Base-by-base conservation (phyloP, 2,113 vertebrate species). In the Zosterops hypoxanthus region DNA sequence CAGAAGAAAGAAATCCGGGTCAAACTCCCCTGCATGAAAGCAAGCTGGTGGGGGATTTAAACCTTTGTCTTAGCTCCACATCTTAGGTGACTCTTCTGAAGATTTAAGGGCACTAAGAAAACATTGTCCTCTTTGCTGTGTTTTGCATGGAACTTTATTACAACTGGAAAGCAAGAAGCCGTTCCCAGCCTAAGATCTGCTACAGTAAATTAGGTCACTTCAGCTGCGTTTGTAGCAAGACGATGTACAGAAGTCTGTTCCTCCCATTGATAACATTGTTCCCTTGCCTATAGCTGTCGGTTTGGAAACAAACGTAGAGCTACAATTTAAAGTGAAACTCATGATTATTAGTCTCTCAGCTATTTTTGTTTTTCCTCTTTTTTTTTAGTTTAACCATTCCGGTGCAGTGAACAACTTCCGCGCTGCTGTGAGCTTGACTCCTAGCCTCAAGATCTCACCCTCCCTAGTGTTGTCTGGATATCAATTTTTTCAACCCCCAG, bases 401-500 rank as follows among this genome's bases (percentile, higher is more conserved):
- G 95, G 98, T 98, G 98, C 95, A 98, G 96, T 46, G 98, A 98
- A 83, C 97, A 99, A 91, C 96, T 95, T 89, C 91, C 8, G 84
- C 52, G 64, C 79, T 98, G 98, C 95, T 98, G 98, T 95, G 98
- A 99, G 97, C 97, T 98, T 90, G 98, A 98, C 78, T 97, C 94
- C 82, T 98, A 98, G 98, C 98, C 98, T 84, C 98, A 98, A 95
- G 98, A 98, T 97, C 97, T 99, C 96, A 97, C 98, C 97, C 98
- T 99, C 96, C 99, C 98, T 70, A 97, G 96, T 92, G 98, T 98
- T 79, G 98, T 99, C 97, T 99, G 99, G 99, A 98, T 99, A 96
- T 98, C 99, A 95, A 99, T 98, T 90, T 99, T 97, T 99, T 99
- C 98, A 99, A 99, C 98, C 99, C 99, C 78, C 99, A 99, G 98